Evolutionary conservation across 2,888 invertebrate genomes (phyloP), one percentile per base, ranked within the genome.

Genomic region (Trichogramma dendrolimi): DNA sequence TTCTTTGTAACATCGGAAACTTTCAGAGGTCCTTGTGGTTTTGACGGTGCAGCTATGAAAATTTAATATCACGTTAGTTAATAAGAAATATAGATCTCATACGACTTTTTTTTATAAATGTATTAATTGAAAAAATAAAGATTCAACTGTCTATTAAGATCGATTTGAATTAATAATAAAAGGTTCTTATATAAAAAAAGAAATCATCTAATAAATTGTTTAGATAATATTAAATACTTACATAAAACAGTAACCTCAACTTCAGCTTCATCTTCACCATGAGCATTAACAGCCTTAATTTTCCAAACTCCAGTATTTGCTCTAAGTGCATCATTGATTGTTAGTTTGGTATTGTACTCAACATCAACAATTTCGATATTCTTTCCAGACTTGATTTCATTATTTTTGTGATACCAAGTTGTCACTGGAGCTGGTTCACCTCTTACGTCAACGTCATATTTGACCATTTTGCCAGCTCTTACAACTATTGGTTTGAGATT

Each of bases 401-500:
- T 87, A 70, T 89, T 89, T 8, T 87, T 88, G 75, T 91, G 88
- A 80, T 88, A 88, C 98, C 99, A 99, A 10, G 87, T 91, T 70
- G 94, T 90, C 67, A 88, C 91, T 65, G 99, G 98, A 64, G 93
- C 89, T 1, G 99, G 99, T 80, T 99, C 98, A 70, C 98, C 99
- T 71, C 89, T 88, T 43, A 96, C 92, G 78, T 96, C 92, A 48
- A 98, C 88, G 78, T 96, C 95, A 78, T 95, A 91, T 81, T 92
- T 94, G 68, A 97, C 88, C 0, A 89, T 85, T 80, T 96, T 95
- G 46, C 96, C 96, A 66, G 94, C 92, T 70, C 95, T 91, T 10
- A 97, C 89, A 8, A 90, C 89, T 52, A 94, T 83, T 53, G 92
- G 88, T 79, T 96, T 94, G 68, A 97, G 83, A 80, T 96, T 95